These are phyloP conservation scores for Gasterosteus nipponicus DNA, from an alignment of 2,113 vertebrate genomes.

Conservation along the genomic window DNA sequence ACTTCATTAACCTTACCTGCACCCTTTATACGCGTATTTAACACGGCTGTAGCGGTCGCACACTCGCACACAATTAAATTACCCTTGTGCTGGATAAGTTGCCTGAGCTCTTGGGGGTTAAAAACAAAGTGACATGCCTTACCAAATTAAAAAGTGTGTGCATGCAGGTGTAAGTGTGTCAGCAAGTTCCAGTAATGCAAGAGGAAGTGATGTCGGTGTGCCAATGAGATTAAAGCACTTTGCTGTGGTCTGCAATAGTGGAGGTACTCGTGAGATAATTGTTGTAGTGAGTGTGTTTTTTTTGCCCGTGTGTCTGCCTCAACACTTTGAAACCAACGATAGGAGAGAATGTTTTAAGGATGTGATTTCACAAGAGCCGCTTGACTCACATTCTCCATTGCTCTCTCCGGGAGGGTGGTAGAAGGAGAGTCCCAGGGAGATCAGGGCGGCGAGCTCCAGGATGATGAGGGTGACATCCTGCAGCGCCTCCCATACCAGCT, in stretches of 20 bases:
- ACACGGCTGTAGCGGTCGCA: constrained; percentile 47
- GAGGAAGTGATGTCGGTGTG: constrained; percentile 35
- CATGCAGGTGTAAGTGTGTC: constrained; percentile 39
- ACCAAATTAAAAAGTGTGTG: constrained; percentile 52
- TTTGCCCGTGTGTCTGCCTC: neutral
- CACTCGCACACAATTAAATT: constrained; percentile 24
- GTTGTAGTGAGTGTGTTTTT: neutral
- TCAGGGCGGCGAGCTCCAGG: constrained; percentile 96
- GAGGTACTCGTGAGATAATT: constrained; percentile 4
- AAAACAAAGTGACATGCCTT: constrained; percentile 45
- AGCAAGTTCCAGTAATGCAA: constrained; percentile 27
- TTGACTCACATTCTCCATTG: constrained; percentile 86
- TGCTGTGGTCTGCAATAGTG: constrained; percentile 20
- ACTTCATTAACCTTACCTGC: constrained; percentile 76
- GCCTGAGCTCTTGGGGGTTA: constrained; percentile 53
- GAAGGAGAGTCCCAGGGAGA: constrained; percentile 97
- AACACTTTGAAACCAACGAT: neutral
- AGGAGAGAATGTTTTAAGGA: constrained; percentile 9
- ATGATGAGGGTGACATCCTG: constrained; percentile 99
- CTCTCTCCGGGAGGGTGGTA: constrained; percentile 93
- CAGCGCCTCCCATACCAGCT: constrained; percentile 98
- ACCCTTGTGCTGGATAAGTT: constrained; percentile 33
- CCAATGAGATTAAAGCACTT: constrained; percentile 20
- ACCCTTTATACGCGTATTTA: constrained; percentile 53
- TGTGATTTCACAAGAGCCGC: constrained; percentile 16